phyloP scores from a whole-genome alignment of 1,140 invertebrate species.

The Pseudomyrmex dendroicus region DNA sequence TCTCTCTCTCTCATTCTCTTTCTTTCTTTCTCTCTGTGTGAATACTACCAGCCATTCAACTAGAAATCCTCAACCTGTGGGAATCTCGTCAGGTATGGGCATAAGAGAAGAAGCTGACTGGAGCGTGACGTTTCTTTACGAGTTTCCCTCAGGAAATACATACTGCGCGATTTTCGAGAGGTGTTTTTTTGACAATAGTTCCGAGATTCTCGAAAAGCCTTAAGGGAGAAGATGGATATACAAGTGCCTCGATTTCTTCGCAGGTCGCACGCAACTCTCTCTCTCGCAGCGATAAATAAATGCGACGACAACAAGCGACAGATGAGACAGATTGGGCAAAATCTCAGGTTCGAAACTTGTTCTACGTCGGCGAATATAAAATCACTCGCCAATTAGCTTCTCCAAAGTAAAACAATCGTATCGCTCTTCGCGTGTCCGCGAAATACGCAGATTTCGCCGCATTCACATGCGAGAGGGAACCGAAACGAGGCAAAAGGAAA shows the following conservation, averaged over 20 bases:
- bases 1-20: too few relatives aligned
- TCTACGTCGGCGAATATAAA: not conserved
- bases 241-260: slow-evolving; percentile 36
- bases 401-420: not conserved
- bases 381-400: not conserved
- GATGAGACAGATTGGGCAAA: too few relatives aligned
- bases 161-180: slow-evolving; percentile 13
- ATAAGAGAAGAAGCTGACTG: slow-evolving; percentile 22
- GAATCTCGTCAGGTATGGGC: slow-evolving; percentile 51
- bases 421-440: not conserved
- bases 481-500: slow-evolving; percentile 13
- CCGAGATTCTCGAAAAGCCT: slow-evolving; percentile 10
- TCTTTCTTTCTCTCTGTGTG: slow-evolving; percentile 20
- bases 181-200: slow-evolving; percentile 10
- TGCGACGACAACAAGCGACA: too few relatives aligned
- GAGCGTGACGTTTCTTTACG: slow-evolving; percentile 23
- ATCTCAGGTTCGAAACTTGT: too few relatives aligned
- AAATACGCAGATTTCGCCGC: not conserved
- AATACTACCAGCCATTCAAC: slow-evolving; percentile 49
- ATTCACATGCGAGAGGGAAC: not conserved
- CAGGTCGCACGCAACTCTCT: not conserved
- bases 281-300: too few relatives aligned
- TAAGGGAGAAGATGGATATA: not conserved
- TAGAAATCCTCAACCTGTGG: slow-evolving; percentile 59
- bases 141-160: slow-evolving; percentile 39